Percentiles rank a stretch among this genome's conserved stretches.
Evolutionary conservation across 2,888 invertebrate species (phyloP).

Genomic region (Ennomos fuscantarius): DNA sequence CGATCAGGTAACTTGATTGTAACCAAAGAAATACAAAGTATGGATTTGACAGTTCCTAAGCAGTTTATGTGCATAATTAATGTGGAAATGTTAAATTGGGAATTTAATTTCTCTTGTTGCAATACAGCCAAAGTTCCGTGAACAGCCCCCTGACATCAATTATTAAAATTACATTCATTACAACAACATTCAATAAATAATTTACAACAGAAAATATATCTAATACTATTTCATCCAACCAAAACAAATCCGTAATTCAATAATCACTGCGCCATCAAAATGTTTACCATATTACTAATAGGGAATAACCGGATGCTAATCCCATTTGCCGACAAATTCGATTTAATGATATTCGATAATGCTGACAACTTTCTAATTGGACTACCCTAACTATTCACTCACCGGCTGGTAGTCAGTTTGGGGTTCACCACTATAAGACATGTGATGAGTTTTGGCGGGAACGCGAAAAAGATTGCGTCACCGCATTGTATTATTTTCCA

Average conservation of each 20-base stretch:
- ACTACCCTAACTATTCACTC: conserved; percentile 80
- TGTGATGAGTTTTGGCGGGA: no score
- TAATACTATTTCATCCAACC: conserved; percentile 9
- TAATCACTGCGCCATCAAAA: conserved; percentile 37
- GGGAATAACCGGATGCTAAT: conserved; percentile 74
- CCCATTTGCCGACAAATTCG: conserved; percentile 69
- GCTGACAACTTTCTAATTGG: conserved; percentile 81
- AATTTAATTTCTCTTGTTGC: no score
- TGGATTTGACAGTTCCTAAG: no score
- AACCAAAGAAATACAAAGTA: no score
- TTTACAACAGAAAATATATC: neutral
- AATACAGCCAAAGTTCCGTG: no score
- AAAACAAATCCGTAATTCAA: conserved; percentile 36
- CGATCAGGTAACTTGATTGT: no score
- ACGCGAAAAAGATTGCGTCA: no score
- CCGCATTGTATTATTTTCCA: no score
- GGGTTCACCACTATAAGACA: neutral
- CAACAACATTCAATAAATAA: no score
- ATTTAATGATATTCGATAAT: conserved; percentile 70
- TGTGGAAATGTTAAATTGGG: no score
- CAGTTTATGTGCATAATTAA: no score
- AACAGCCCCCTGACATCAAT: neutral
- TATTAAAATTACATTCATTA: neutral
- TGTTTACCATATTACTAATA: conserved; percentile 76
- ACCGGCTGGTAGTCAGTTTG: conserved; percentile 44